Conservation (phyloP, 2,797 vertebrate species). For the Odontamblyopus lacepedii region DNA sequence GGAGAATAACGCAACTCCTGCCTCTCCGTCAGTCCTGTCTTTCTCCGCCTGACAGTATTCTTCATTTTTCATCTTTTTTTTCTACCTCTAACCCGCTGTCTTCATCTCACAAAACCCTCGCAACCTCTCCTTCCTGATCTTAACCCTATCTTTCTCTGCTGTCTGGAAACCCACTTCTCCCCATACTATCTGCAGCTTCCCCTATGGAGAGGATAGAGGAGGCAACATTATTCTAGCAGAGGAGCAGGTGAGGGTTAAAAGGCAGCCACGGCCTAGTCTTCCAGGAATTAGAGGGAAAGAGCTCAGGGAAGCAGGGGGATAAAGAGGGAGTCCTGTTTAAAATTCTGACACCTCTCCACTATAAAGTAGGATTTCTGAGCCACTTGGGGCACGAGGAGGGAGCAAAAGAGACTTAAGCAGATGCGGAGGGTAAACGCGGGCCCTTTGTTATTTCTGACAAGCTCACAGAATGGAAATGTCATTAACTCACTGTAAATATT, state of each 20-base stretch:
- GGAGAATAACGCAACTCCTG: conserved; percentile 67
- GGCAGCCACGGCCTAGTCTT: conserved; percentile 73
- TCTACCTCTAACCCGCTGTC: conserved; percentile 16
- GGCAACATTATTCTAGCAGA: conserved; percentile 74
- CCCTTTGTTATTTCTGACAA: conserved; percentile 81
- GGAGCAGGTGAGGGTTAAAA: conserved; percentile 77
- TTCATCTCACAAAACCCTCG: conserved; percentile 31
- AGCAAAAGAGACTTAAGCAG: conserved; percentile 80
- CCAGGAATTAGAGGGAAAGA: conserved; percentile 76
- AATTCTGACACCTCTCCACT: conserved; percentile 81
- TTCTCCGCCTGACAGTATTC: conserved; percentile 53
- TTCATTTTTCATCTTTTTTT: conserved; percentile 43
- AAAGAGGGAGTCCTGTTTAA: conserved; percentile 78
- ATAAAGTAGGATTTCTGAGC: conserved; percentile 81
- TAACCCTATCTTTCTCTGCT: conserved; percentile 53
- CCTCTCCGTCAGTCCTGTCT: conserved; percentile 54
- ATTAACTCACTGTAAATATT: conserved; percentile 80
- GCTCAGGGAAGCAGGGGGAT: conserved; percentile 71
- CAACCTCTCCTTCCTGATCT: conserved; percentile 49
- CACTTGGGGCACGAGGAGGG: conserved; percentile 76
- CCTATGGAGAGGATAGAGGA: conserved; percentile 55
- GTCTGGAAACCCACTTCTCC: conserved; percentile 46
- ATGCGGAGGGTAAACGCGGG: conserved; percentile 78
- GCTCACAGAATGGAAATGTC: conserved; percentile 80
- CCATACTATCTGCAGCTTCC: conserved; percentile 43